phyloP scores from a whole-genome alignment of 2,797 vertebrate genomes.

The Liparis tanakae region DNA sequence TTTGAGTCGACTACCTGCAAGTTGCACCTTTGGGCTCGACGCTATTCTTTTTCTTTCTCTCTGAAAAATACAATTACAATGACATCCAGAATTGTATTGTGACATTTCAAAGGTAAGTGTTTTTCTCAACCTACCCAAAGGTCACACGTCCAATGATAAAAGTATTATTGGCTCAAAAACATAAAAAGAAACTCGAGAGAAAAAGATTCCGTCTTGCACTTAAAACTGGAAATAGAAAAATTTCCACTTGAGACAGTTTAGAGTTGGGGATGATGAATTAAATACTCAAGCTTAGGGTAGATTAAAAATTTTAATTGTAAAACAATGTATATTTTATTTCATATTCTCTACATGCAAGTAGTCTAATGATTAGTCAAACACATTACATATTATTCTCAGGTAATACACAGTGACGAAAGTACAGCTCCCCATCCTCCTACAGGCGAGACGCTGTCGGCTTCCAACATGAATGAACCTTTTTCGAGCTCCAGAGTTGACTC shows the following conservation, averaged over 20 bases:
- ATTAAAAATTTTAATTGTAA: constrained; percentile 28
- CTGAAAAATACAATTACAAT: constrained; percentile 52
- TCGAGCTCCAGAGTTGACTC: constrained; percentile 62
- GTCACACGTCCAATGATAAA: constrained; percentile 53
- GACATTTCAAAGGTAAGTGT: constrained; percentile 71
- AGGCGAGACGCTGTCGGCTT: constrained; percentile 20
- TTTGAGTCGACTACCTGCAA: background rate
- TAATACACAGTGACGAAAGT: constrained; percentile 20
- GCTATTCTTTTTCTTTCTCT: background rate
- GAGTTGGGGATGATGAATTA: constrained; percentile 15
- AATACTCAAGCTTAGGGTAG: constrained; percentile 26
- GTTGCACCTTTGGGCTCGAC: background rate
- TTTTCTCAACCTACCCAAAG: constrained; percentile 56
- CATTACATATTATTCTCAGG: background rate
- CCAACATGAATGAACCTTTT: constrained; percentile 57
- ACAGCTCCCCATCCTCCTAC: constrained; percentile 1
- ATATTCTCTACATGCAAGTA: background rate
- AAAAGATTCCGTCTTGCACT: constrained; percentile 23
- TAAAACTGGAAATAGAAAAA: background rate
- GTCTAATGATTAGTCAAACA: constrained; percentile 13
- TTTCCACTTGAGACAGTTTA: constrained; percentile 37
- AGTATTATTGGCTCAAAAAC: constrained; percentile 48
- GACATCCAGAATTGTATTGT: constrained; percentile 45
- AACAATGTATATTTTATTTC: background rate
- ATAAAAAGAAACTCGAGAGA: constrained; percentile 30